Evolutionary conservation across 2,113 vertebrate species (phyloP), one percentile per base, ranked within the genome.

Genomic region (Lagenorhynchus albirostris): DNA sequence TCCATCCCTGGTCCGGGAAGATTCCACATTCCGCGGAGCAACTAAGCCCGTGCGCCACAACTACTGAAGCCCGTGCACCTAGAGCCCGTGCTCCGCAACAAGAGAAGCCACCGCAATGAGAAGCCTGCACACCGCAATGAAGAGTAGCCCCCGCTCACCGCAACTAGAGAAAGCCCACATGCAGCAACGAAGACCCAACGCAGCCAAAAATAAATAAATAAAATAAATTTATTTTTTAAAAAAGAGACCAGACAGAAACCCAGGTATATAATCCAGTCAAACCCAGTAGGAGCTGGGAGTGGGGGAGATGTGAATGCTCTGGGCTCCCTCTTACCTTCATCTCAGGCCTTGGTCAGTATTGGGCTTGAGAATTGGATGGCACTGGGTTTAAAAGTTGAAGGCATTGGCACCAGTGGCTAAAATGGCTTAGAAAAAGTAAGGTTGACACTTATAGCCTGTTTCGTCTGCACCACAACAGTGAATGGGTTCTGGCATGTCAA

Each of bases 401-500:
- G 36, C 38, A 7, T 53, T 91, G 81, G 38, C 18, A 15, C 38
- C 70, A 62, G 63, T 70, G 62, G 26, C 89, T 93, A 41, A 93
- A 88, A 12, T 94, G 58, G 5, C 82, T 89, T 67, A 82, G 58
- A 23, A 87, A 94, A 81, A 88, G 33, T 26, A 76, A n/a, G 11
- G 21, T 38, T 91, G 26, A 14, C 17, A 41, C 63, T 96, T 89
- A 60, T 41, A 95, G 44, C 79, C 58, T 95, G 86, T 88, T 85
- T 90, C 41, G 53, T 84, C 76, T 91, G 14, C 21, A 84, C 36
- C 74, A 55, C 38, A 85, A 47, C 31, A 79, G 44, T 70, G 50
- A 74, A 73, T 90, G 73, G 68, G 33, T 95, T 91, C 83, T 95
- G 89, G 9, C 92, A 83, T 67, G 36, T 90, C 74, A 82, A 20